A percentile compares a stretch with the other conserved stretches of the same genome.
These are phyloP conservation scores for Sandelia bainsii DNA, from an alignment of 2,797 vertebrate genomes.

Conservation along the genomic window DNA sequence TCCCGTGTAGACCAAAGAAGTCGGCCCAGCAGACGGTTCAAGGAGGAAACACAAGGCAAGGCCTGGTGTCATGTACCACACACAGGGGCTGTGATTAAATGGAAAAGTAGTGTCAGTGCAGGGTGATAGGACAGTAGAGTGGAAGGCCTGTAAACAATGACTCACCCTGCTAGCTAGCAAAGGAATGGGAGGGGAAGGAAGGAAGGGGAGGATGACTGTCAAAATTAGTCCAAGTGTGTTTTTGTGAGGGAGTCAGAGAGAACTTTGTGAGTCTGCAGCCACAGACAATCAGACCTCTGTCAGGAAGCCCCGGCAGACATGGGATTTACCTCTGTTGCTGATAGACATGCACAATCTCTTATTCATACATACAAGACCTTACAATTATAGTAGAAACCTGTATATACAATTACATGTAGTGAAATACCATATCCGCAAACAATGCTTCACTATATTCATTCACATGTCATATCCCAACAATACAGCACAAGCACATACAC, in stretches of 20 bases:
- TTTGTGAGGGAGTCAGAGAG: constrained; percentile 23
- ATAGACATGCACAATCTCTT: constrained; percentile 35
- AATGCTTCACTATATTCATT: constrained; percentile 12
- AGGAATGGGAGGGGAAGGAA: constrained; percentile 54
- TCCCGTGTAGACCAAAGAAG: constrained; percentile 27
- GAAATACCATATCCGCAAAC: constrained; percentile 37
- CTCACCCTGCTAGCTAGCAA: constrained; percentile 75
- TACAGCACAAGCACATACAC: constrained; percentile 77
- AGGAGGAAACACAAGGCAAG: constrained; percentile 64
- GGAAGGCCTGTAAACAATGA: constrained; percentile 85
- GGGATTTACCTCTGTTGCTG: constrained; percentile 47
- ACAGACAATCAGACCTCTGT: constrained; percentile 90
- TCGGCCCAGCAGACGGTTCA: constrained; percentile 30
- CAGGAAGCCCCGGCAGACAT: constrained; percentile 83
- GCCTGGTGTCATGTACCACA: constrained; percentile 67
- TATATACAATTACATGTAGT: constrained; percentile 18
- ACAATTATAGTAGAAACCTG: constrained; percentile 32
- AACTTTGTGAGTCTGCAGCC: constrained; percentile 54
- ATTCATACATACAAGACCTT: constrained; percentile 13
- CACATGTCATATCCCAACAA: constrained; percentile 55
- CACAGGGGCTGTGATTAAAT: constrained; percentile 74
- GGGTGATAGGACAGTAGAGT: constrained; percentile 75
- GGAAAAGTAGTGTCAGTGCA: constrained; percentile 78
- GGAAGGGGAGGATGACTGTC: constrained; percentile 75
- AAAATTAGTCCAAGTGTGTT: constrained; percentile 63